Percentiles rank a stretch among this genome's conserved stretches.
phyloP scores from a whole-genome alignment of 2,888 invertebrate species.

The Metalampra italica region DNA sequence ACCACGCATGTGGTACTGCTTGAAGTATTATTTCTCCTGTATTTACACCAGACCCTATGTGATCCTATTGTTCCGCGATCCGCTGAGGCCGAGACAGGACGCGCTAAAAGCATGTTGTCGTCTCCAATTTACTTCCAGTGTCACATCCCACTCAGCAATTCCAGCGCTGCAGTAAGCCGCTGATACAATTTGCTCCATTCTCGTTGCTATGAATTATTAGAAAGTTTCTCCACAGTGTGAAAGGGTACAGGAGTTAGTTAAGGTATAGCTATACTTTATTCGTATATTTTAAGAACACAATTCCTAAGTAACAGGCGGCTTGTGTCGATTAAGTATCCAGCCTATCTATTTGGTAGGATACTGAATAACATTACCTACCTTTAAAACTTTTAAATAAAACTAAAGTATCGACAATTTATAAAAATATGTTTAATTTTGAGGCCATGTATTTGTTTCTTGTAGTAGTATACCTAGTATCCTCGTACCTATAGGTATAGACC shows the following conservation, averaged over 20 bases:
- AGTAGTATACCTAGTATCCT: no score
- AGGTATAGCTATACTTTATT: no score
- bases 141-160: constrained; percentile 45
- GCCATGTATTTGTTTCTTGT: no score
- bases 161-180: constrained; percentile 19
- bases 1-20: not conserved
- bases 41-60: constrained; percentile 27
- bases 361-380: no score
- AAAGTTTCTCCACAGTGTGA: constrained; percentile 22
- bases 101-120: constrained; percentile 74
- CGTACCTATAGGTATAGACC: no score
- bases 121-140: constrained; percentile 59
- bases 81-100: constrained; percentile 17
- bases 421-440: no score
- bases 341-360: no score
- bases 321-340: no score
- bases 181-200: constrained; percentile 61
- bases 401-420: no score
- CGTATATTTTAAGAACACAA: no score
- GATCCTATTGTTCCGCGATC: constrained; percentile 53
- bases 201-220: constrained; percentile 42
- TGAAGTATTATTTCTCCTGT: constrained; percentile 1
- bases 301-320: no score
- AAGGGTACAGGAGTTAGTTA: constrained; percentile 17
- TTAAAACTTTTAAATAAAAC: no score